phyloP scores from a whole-genome alignment of 2,797 vertebrate species.

The Heteromormyrus szaboi region DNA sequence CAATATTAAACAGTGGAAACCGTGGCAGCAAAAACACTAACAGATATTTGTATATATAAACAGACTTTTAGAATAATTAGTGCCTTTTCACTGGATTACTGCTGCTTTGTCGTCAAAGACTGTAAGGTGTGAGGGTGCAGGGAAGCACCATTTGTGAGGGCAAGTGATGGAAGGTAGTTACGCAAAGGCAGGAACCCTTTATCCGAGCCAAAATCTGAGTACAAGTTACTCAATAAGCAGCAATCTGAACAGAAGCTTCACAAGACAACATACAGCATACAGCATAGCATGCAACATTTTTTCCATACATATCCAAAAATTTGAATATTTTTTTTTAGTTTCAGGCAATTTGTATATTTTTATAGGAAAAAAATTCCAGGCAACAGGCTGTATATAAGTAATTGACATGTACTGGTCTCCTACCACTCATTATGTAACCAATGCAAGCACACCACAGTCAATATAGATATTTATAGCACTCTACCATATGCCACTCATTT shows the following conservation, averaged over 20 bases:
- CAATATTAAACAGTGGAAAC: background rate
- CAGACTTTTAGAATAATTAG: background rate
- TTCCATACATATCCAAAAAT: background rate
- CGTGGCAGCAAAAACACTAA: background rate
- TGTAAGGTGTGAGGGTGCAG: background rate
- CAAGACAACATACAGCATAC: background rate
- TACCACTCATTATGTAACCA: background rate
- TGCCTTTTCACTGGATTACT: background rate
- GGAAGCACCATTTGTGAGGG: background rate
- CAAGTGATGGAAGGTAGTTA: background rate
- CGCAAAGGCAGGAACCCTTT: background rate
- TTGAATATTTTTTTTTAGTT: background rate
- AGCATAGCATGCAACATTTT: background rate
- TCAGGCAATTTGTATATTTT: background rate
- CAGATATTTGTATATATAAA: background rate
- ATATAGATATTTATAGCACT: background rate
- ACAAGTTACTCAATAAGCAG: background rate
- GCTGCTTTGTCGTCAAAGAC: background rate
- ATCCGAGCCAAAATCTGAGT: background rate
- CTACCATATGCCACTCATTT: background rate
- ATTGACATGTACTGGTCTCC: background rate
- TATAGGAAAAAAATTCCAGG: background rate
- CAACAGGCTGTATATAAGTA: background rate
- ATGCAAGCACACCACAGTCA: background rate
- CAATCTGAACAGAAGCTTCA: background rate